Conservation (phyloP, 2,888 invertebrate species). For the Tigriopus californicus region DNA sequence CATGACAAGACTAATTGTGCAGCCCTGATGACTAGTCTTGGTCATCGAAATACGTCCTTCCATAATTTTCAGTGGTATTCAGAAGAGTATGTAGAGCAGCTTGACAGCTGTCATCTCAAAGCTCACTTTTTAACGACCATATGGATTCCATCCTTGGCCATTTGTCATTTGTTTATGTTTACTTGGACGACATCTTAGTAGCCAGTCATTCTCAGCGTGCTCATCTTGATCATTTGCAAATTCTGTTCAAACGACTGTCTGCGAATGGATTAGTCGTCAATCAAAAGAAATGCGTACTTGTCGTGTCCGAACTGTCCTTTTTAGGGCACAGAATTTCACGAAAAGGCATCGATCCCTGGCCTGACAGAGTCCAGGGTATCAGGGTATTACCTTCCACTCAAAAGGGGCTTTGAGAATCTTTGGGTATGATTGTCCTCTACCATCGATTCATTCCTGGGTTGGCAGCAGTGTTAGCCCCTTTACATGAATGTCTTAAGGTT, state of each 20-base stretch:
- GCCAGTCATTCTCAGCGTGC: background rate
- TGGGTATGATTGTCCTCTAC: background rate
- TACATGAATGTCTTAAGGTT: background rate
- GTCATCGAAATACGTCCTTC: no score
- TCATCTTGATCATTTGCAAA: background rate
- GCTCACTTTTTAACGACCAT: no score
- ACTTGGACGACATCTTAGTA: constrained; percentile 25
- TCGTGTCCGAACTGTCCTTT: background rate
- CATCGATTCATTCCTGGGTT: background rate
- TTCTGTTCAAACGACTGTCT: background rate
- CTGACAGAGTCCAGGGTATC: no score
- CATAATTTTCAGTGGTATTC: no score
- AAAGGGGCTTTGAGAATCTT: constrained; percentile 14
- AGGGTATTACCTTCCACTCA: constrained; percentile 16
- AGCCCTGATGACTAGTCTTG: no score
- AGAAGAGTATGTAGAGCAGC: no score
- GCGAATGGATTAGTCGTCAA: no score
- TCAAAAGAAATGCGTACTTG: background rate
- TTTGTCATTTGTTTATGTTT: constrained; percentile 23
- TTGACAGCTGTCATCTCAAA: no score
- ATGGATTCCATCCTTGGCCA: constrained; percentile 17
- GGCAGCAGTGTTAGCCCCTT: background rate
- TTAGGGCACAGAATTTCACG: constrained; percentile 17
- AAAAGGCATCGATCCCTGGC: constrained; percentile 13
- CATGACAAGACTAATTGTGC: no score